Conservation (phyloP, 2,888 invertebrate species). For the Lepidochrysops patricia region DNA sequence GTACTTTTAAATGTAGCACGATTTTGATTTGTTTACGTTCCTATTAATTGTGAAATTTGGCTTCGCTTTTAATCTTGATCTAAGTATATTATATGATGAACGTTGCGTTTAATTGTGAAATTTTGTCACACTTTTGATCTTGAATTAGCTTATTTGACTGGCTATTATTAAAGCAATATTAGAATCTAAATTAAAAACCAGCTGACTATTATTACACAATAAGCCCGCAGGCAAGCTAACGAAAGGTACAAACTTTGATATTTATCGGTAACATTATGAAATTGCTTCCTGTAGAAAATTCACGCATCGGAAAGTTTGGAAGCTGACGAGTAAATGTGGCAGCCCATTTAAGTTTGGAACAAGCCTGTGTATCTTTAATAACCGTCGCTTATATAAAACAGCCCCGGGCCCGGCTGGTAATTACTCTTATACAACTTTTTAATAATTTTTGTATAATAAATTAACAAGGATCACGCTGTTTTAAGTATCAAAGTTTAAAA, state of each 20-base stretch:
- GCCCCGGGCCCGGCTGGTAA: conserved; percentile 2
- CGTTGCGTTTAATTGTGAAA: too few relatives aligned
- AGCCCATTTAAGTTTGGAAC: conserved; percentile 32
- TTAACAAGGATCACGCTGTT: neutral
- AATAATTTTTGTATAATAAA: neutral
- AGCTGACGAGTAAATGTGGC: conserved; percentile 26
- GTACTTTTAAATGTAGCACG: too few relatives aligned
- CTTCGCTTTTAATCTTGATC: too few relatives aligned
- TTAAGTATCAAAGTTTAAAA: neutral
- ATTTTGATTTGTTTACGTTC: too few relatives aligned
- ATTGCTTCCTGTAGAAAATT: conserved; percentile 17
- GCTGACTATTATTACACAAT: neutral
- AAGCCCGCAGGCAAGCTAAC: neutral
- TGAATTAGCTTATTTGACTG: too few relatives aligned
- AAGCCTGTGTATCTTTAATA: conserved; percentile 18
- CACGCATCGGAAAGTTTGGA: conserved; percentile 22
- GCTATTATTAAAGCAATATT: too few relatives aligned
- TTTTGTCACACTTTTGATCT: too few relatives aligned
- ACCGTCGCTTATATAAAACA: conserved; percentile 6
- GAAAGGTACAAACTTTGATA: conserved; percentile 11
- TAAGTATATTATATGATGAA: too few relatives aligned
- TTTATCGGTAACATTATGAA: conserved; percentile 19
- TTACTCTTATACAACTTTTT: conserved; percentile 2
- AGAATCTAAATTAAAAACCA: neutral
- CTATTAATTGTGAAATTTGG: too few relatives aligned